A percentile compares a stretch with the other conserved stretches of the same genome.
Evolutionary conservation across 2,797 vertebrate species (phyloP).

Genomic region (Epinephelus coioides): DNA sequence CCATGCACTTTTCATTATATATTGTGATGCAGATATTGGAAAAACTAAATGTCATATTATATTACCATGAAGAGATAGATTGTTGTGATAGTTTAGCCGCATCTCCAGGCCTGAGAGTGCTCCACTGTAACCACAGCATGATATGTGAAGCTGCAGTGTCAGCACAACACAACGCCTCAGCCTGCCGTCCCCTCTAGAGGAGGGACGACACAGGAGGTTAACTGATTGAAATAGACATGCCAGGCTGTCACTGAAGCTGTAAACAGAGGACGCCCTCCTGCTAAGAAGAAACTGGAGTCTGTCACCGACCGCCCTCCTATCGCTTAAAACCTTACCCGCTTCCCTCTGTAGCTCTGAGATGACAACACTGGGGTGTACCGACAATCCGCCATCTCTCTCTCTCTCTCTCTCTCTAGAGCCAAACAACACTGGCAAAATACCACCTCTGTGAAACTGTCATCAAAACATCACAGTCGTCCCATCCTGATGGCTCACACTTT

Average conservation of each 20-base stretch:
- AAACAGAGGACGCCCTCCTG: slow-evolving; percentile 48
- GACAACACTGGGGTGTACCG: slow-evolving; percentile 1
- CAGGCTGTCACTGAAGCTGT: slow-evolving; percentile 53
- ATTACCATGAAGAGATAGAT: slow-evolving; percentile 31
- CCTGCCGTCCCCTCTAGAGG: slow-evolving; percentile 35
- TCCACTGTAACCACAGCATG: slow-evolving; percentile 48
- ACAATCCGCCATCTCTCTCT: background rate
- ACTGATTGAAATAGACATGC: slow-evolving; percentile 67
- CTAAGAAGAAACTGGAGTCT: slow-evolving; percentile 58
- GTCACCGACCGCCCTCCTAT: slow-evolving; percentile 13
- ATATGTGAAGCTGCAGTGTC: slow-evolving; percentile 49
- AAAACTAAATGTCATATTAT: slow-evolving; percentile 48
- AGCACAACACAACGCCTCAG: slow-evolving; percentile 43
- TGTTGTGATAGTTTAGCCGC: slow-evolving; percentile 46
- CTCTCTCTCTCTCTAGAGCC: too few relatives aligned
- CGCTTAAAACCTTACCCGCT: slow-evolving; percentile 15
- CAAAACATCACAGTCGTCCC: too few relatives aligned
- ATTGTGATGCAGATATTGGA: slow-evolving; percentile 41
- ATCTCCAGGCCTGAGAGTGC: slow-evolving; percentile 29
- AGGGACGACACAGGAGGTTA: slow-evolving; percentile 14
- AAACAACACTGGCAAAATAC: too few relatives aligned
- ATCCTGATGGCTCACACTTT: too few relatives aligned
- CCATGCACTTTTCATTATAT: slow-evolving; percentile 37
- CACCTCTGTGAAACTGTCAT: too few relatives aligned
- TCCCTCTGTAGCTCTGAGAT: slow-evolving; percentile 11